Evolutionary conservation across 2,113 vertebrate species (phyloP).

Genomic region (Hippocampus abdominalis): DNA sequence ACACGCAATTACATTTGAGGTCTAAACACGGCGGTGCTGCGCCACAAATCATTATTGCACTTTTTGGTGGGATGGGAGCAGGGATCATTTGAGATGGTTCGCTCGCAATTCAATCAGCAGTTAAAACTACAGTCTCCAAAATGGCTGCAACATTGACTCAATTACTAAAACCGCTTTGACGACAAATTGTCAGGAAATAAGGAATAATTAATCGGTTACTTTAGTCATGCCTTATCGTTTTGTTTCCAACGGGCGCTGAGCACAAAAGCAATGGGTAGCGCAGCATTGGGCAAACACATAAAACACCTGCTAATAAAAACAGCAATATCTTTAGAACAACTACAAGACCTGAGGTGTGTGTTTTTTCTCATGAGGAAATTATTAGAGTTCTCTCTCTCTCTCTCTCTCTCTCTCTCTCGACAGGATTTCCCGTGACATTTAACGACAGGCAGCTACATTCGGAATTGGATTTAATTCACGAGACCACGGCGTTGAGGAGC

Average conservation of each 20-base stretch:
- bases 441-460: slow-evolving; percentile 22
- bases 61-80: neutral
- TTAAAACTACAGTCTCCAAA: neutral
- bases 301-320: slow-evolving; percentile 6
- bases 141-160: neutral
- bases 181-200: neutral
- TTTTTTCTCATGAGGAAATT: neutral
- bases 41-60: neutral
- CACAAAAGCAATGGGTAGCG: neutral
- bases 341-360: neutral
- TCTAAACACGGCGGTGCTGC: neutral
- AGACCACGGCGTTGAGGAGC: slow-evolving; percentile 23
- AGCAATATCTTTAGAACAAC: neutral
- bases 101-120: neutral
- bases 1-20: neutral
- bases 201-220: neutral
- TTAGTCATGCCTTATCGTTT: neutral
- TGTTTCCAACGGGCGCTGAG: neutral
- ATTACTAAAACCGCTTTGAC: neutral
- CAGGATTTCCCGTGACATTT: slow-evolving; percentile 19
- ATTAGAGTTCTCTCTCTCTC: neutral
- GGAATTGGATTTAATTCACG: slow-evolving; percentile 36
- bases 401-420: neutral
- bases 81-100: neutral
- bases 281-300: neutral